A percentile compares a stretch with the other conserved stretches of the same genome.
Evolutionary conservation across 2,888 invertebrate genomes (phyloP).

Genomic region (Drosophila atripex): DNA sequence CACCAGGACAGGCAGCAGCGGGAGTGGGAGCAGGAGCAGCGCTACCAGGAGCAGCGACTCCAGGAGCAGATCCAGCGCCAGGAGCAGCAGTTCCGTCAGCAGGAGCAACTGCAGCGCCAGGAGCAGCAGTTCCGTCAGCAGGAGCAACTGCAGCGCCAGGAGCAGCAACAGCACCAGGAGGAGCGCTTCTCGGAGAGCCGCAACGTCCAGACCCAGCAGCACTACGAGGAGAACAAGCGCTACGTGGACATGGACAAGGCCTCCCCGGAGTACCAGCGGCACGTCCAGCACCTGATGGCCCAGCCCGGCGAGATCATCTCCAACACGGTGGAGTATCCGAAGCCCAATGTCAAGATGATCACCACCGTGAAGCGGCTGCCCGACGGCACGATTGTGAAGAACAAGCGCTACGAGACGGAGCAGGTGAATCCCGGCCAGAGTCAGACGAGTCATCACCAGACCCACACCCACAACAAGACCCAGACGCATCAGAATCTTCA

Average conservation of each 20-base stretch:
- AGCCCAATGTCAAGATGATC: conserved; percentile 88
- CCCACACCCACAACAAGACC: conserved; percentile 41
- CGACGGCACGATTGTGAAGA: conserved; percentile 88
- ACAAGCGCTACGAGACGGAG: conserved; percentile 87
- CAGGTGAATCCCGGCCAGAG: conserved; percentile 61
- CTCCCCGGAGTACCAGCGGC: conserved; percentile 82
- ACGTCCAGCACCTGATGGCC: conserved; percentile 80
- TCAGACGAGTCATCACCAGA: conserved; percentile 39
- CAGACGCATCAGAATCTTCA: conserved; percentile 42
- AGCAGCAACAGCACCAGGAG: conserved; percentile 73
- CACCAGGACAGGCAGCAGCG: conserved; percentile 27
- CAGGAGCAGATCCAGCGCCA: conserved; percentile 38
- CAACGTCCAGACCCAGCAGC: conserved; percentile 79
- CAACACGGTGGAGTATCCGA: conserved; percentile 86
- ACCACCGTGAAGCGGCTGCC: conserved; percentile 88
- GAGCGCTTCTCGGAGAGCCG: conserved; percentile 83
- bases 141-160: conserved; percentile 73
- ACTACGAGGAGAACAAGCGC: conserved; percentile 79
- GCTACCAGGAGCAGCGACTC: conserved; percentile 33
- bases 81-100: conserved; percentile 79
- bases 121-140: conserved; percentile 59
- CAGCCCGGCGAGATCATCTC: conserved; percentile 85
- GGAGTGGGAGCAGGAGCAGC: conserved; percentile 42
- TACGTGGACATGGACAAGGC: conserved; percentile 83
- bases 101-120: conserved; percentile 61